phyloP scores from a whole-genome alignment of 2,888 invertebrate genomes.

The Stenolophus ochropezus region DNA sequence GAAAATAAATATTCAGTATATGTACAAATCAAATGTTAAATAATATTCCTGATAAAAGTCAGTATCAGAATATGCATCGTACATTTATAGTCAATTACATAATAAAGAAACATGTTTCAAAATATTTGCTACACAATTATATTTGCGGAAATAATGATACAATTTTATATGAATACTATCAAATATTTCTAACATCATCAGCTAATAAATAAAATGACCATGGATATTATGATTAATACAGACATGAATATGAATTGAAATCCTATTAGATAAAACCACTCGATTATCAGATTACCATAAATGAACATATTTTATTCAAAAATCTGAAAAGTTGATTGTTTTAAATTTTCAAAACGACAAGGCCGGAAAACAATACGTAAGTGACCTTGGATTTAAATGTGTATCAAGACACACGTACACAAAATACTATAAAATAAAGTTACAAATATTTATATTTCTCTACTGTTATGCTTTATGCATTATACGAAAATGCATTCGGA shows the following conservation, averaged over 20 bases:
- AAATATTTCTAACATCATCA: constrained; percentile 13
- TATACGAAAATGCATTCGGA: too few relatives aligned
- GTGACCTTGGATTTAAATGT: neutral
- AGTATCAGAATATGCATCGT: neutral
- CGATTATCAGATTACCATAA: constrained; percentile 24
- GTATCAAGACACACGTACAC: neutral
- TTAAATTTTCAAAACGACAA: neutral
- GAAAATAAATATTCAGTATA: neutral
- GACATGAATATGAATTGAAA: constrained; percentile 7
- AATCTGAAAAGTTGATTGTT: constrained; percentile 20
- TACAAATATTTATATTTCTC: neutral
- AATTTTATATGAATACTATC: constrained; percentile 17
- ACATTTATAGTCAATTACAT: neutral
- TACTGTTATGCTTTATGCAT: neutral
- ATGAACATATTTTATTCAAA: constrained; percentile 19
- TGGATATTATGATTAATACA: constrained; percentile 31
- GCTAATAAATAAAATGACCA: constrained; percentile 35
- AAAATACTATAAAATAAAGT: too few relatives aligned
- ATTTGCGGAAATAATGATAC: constrained; percentile 15
- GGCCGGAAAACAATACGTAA: neutral
- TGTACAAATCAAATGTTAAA: neutral
- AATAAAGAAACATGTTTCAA: constrained; percentile 6
- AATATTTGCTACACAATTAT: neutral
- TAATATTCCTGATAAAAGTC: neutral
- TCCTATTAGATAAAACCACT: constrained; percentile 5